A percentile compares a stretch with the other conserved stretches of the same genome.
Conservation (phyloP, 2,797 vertebrate genomes). For the Centropyge bicolor region DNA sequence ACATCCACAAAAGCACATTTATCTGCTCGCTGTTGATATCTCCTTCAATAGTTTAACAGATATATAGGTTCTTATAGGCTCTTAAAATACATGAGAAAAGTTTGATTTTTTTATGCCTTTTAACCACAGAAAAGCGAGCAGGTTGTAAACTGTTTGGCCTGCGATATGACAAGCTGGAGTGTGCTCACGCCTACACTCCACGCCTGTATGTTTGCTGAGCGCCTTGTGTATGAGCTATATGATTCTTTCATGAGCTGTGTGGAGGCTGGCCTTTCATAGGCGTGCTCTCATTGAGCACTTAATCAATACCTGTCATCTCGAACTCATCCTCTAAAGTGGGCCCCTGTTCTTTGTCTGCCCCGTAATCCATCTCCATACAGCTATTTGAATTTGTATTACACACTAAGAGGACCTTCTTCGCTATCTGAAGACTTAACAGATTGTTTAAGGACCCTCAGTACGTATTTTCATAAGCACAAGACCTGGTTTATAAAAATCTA, state of each 20-base stretch:
- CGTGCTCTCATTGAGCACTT: constrained; percentile 79
- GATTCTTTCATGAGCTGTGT: constrained; percentile 83
- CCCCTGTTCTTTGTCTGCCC: constrained; percentile 66
- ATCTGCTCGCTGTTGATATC: constrained; percentile 26
- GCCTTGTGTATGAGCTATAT: constrained; percentile 68
- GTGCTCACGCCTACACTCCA: constrained; percentile 51
- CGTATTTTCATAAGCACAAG: constrained; percentile 73
- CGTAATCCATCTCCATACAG: constrained; percentile 78
- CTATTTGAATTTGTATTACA: constrained; percentile 82
- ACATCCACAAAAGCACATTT: constrained; percentile 35
- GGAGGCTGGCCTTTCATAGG: constrained; percentile 77
- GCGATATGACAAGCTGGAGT: constrained; percentile 41
- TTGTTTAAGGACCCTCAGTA: constrained; percentile 79
- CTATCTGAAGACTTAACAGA: constrained; percentile 79
- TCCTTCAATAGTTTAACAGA: constrained; percentile 44
- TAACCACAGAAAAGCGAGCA: constrained; percentile 43
- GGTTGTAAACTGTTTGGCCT: constrained; percentile 29
- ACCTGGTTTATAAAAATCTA: constrained; percentile 76
- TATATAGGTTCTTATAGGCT: constrained; percentile 34
- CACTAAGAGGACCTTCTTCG: constrained; percentile 74
- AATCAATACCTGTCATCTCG: constrained; percentile 86
- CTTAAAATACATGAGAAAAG: constrained; percentile 43
- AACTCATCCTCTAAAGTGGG: constrained; percentile 81
- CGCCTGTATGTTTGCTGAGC: constrained; percentile 67
- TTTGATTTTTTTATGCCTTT: constrained; percentile 55